A percentile compares a stretch with the other conserved stretches of the same genome.
phyloP scores from a whole-genome alignment of 2,888 invertebrate species.

The Phalera bucephala region DNA sequence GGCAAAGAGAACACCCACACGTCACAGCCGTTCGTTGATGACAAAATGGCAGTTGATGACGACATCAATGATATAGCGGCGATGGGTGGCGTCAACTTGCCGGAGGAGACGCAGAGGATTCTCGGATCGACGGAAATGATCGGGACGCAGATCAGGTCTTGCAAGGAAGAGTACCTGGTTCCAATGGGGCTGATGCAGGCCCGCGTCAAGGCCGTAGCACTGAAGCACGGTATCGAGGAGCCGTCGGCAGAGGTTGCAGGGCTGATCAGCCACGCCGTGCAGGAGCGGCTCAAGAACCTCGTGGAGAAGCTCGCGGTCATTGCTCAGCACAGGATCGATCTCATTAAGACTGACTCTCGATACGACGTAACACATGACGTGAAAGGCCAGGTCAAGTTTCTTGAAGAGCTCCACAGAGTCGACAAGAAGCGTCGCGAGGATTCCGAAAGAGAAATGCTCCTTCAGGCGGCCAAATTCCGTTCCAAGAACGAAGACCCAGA shows the following conservation, averaged over 20 bases:
- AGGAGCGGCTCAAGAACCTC: slow-evolving; percentile 95
- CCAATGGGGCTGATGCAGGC: slow-evolving; percentile 89
- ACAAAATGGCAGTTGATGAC: slow-evolving; percentile 90
- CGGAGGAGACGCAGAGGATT: slow-evolving; percentile 97
- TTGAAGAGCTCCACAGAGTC: slow-evolving; percentile 97
- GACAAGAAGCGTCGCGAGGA: slow-evolving; percentile 98
- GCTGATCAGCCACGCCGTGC: slow-evolving; percentile 95
- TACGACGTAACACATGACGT: slow-evolving; percentile 96
- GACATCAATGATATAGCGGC: slow-evolving; percentile 99
- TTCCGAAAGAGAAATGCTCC: slow-evolving; percentile 95
- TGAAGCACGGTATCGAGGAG: slow-evolving; percentile 91
- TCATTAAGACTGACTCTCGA: slow-evolving; percentile 92
- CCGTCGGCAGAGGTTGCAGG: slow-evolving; percentile 93
- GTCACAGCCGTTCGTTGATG: slow-evolving; percentile 65
- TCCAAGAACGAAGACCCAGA: slow-evolving; percentile 99
- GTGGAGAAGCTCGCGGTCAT: slow-evolving; percentile 95
- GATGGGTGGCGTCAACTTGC: slow-evolving; percentile 99
- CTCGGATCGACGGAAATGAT: slow-evolving; percentile 95
- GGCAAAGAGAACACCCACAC: slow-evolving; percentile 88
- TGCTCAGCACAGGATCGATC: slow-evolving; percentile 97
- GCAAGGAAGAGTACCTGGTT: slow-evolving; percentile 96
- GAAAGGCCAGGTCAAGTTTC: slow-evolving; percentile 96
- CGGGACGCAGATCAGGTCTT: slow-evolving; percentile 93
- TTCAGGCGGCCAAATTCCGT: slow-evolving; percentile 97
- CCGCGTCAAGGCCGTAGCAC: slow-evolving; percentile 89